These are phyloP conservation scores for Pygoscelis adeliae DNA, from an alignment of 2,113 vertebrate species.

Conservation along the genomic window DNA sequence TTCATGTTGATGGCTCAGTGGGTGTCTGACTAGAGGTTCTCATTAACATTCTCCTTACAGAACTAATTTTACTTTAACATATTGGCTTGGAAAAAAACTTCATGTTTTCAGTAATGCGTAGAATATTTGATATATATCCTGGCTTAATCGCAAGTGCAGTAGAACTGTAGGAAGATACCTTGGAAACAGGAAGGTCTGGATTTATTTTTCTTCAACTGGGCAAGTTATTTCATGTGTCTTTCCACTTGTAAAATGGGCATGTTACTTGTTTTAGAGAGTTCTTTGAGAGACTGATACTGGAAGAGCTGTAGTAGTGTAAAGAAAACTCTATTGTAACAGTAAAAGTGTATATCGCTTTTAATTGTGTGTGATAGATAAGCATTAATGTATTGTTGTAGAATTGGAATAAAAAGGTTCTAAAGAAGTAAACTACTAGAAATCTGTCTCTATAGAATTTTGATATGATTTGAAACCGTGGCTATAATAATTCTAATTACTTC, in stretches of 20 bases:
- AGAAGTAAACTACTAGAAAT: background rate
- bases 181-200: conserved; percentile 8
- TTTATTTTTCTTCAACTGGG: background rate
- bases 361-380: background rate
- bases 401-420: background rate
- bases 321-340: background rate
- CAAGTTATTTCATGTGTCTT: background rate
- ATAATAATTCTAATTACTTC: background rate
- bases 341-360: background rate
- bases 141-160: background rate
- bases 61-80: background rate
- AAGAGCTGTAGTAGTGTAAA: background rate
- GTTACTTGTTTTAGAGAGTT: background rate
- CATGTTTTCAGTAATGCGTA: background rate
- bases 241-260: background rate
- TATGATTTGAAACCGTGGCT: background rate
- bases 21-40: background rate
- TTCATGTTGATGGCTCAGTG: background rate
- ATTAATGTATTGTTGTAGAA: background rate
- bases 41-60: background rate
- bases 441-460: background rate
- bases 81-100: background rate
- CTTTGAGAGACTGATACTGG: background rate
- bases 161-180: background rate
- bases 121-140: background rate